Conservation (phyloP, 1,140 invertebrate species). For the Drosophila watanabei region DNA sequence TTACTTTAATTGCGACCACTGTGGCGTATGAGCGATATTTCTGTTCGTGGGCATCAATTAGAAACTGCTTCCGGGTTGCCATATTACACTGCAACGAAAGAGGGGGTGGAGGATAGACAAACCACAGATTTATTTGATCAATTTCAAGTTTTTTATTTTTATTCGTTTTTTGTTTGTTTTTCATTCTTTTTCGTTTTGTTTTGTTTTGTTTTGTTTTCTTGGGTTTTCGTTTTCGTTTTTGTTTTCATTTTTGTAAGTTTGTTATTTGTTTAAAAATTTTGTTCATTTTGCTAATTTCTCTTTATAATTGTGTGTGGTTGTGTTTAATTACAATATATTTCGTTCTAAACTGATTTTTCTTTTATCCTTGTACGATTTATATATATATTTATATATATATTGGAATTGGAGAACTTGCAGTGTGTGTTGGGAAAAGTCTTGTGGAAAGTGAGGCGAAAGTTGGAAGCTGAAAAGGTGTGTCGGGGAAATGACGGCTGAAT, state of each 20-base stretch:
- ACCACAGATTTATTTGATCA: slow-evolving; percentile 66
- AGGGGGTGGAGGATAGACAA: not conserved
- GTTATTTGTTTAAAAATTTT: slow-evolving; percentile 84
- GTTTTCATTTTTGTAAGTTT: slow-evolving; percentile 61
- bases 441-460: slow-evolving; percentile 39
- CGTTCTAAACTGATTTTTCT: slow-evolving; percentile 74
- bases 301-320: slow-evolving; percentile 70
- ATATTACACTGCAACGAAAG: not conserved
- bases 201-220: slow-evolving; percentile 51
- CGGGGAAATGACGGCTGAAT: slow-evolving; percentile 21
- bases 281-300: slow-evolving; percentile 82
- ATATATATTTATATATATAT: slow-evolving; percentile 20
- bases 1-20: slow-evolving; percentile 59
- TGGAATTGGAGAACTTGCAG: slow-evolving; percentile 49
- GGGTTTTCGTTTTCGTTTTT: slow-evolving; percentile 14
- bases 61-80: slow-evolving; percentile 46
- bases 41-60: slow-evolving; percentile 39
- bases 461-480: slow-evolving; percentile 18
- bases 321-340: slow-evolving; percentile 83
- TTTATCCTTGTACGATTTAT: slow-evolving; percentile 56
- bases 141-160: slow-evolving; percentile 74
- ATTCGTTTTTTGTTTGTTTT: slow-evolving; percentile 57
- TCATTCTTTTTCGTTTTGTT: slow-evolving; percentile 37
- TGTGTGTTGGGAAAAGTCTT: slow-evolving; percentile 55
- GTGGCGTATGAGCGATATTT: slow-evolving; percentile 50